Conservation (phyloP, 2,113 vertebrate species). For the Myotis davidii region DNA sequence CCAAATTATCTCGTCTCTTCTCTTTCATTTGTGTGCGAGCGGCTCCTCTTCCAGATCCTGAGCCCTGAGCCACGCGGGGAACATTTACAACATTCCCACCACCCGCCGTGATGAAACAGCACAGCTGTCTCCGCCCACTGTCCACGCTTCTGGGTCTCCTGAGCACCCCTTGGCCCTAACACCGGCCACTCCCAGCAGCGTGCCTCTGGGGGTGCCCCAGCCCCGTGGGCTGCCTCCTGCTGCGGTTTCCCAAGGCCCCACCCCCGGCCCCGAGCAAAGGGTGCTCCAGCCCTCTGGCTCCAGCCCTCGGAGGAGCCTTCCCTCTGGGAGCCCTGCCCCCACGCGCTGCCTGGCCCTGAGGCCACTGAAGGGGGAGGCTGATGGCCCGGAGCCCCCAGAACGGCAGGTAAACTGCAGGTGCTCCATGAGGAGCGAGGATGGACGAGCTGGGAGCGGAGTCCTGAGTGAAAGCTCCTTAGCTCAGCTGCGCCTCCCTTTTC, state of each 20-base stretch:
- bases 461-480: neutral
- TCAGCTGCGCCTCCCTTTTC: neutral
- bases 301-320: neutral
- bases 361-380: no score
- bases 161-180: neutral
- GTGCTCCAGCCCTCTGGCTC: no score
- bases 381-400: neutral
- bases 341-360: neutral
- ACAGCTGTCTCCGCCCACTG: no score
- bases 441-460: neutral
- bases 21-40: no score
- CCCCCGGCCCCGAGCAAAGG: neutral
- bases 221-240: neutral
- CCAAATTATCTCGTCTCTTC: no score
- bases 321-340: neutral
- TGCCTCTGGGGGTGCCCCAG: fast-evolving
- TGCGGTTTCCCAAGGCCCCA: no score
- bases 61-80: no score
- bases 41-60: no score
- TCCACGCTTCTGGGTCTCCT: fast-evolving
- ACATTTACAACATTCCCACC: no score
- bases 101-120: fast-evolving
- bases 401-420: neutral
- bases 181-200: fast-evolving
- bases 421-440: fast-evolving